phyloP scores from a whole-genome alignment of 2,888 invertebrate species.

The Agonopterix arenella region DNA sequence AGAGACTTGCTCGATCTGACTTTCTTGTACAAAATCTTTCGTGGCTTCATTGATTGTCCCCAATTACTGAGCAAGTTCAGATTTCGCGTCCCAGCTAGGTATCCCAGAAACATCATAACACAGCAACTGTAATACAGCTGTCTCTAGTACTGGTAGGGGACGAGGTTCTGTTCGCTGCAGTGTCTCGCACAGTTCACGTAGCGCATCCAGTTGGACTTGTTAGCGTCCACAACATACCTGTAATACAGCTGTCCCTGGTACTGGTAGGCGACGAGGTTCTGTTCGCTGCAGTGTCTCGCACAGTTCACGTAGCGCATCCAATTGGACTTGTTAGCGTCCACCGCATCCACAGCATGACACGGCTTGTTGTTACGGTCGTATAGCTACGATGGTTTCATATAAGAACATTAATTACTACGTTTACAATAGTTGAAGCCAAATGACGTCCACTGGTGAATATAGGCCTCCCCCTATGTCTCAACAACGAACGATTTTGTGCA shows the following conservation, averaged over 20 bases:
- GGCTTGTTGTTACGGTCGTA: constrained; percentile 7
- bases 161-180: constrained; percentile 18
- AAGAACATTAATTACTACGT: too few species aligned
- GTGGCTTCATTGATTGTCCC: too few species aligned
- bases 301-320: constrained; percentile 79
- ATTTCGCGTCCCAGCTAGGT: too few species aligned
- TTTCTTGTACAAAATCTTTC: too few species aligned
- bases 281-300: constrained; percentile 63
- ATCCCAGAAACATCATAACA: too few species aligned
- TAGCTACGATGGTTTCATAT: background rate
- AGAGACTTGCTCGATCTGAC: too few species aligned
- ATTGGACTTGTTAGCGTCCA: constrained; percentile 54
- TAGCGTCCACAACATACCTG: constrained; percentile 52
- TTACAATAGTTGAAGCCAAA: too few species aligned
- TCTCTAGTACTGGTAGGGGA: constrained; percentile 72
- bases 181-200: constrained; percentile 74
- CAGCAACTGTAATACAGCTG: constrained; percentile 75
- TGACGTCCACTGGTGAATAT: too few species aligned
- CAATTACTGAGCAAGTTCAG: too few species aligned
- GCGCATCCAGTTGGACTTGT: constrained; percentile 73
- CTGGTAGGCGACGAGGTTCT: constrained; percentile 77
- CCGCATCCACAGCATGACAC: constrained; percentile 51
- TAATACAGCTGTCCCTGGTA: constrained; percentile 73
- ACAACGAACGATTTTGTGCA: too few species aligned
- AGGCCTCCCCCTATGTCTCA: too few species aligned